These are phyloP conservation scores for Neolamprologus sp. DNA, from an alignment of 2,113 vertebrate species.

Conservation along the genomic window DNA sequence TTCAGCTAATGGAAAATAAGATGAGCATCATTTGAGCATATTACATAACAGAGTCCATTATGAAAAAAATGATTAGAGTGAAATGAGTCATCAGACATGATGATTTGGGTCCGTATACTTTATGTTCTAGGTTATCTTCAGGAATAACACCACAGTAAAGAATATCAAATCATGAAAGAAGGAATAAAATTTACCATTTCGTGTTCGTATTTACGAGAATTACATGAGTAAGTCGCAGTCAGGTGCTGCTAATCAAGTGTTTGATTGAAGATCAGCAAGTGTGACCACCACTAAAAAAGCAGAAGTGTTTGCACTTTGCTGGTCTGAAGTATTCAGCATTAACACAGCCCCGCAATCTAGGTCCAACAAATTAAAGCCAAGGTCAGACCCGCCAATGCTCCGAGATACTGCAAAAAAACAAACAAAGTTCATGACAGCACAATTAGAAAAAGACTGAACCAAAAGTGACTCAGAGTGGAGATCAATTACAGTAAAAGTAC, in stretches of 20 bases:
- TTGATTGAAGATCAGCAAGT: not conserved
- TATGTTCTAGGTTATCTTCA: not conserved
- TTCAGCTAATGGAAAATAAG: not conserved
- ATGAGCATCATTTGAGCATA: not conserved
- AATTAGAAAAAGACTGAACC: not conserved
- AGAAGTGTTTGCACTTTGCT: not conserved
- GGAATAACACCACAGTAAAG: not conserved
- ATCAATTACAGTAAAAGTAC: not conserved
- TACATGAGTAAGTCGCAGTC: accelerated
- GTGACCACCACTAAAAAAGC: not conserved
- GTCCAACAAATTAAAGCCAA: not conserved
- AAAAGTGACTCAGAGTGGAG: not conserved
- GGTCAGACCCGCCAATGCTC: not conserved
- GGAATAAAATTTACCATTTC: accelerated
- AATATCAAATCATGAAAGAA: not conserved
- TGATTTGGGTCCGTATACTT: accelerated
- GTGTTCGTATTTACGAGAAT: not conserved
- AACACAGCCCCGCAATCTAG: not conserved
- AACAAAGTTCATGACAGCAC: not conserved
- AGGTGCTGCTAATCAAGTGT: accelerated
- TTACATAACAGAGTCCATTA: not conserved
- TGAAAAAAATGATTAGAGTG: not conserved
- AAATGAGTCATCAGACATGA: not conserved
- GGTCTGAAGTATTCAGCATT: accelerated
- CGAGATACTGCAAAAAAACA: accelerated